These are phyloP conservation scores for Tribolium madens DNA, from an alignment of 1,140 invertebrate genomes.

Conservation along the genomic window DNA sequence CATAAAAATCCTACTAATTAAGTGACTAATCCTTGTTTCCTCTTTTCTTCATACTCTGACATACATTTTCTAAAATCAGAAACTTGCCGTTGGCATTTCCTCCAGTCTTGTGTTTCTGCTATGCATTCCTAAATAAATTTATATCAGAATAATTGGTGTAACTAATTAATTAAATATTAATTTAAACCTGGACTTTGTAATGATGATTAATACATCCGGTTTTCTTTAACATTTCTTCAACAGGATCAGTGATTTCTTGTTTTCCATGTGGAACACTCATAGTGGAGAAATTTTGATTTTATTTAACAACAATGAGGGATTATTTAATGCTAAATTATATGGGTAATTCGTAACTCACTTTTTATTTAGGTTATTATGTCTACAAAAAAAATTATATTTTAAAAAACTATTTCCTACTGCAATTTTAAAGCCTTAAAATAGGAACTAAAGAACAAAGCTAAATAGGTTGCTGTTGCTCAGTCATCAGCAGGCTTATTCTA, in stretches of 20 bases:
- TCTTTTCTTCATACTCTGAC: slow-evolving; percentile 66
- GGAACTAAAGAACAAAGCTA: no score
- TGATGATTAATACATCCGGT: slow-evolving; percentile 90
- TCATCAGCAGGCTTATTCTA: no score
- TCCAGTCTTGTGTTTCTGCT: slow-evolving; percentile 88
- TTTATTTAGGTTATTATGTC: no score
- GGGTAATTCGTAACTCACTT: background rate
- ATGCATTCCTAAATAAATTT: slow-evolving; percentile 84
- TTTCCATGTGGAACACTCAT: slow-evolving; percentile 48
- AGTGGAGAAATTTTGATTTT: background rate
- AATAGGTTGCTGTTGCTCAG: no score
- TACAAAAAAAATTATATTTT: no score
- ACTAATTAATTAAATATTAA: background rate
- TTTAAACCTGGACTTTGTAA: slow-evolving; percentile 82
- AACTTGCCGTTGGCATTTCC: slow-evolving; percentile 87
- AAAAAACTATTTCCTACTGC: no score
- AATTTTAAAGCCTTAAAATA: no score
- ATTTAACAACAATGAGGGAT: background rate
- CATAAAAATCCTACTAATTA: background rate
- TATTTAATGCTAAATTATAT: no score
- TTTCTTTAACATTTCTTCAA: slow-evolving; percentile 86
- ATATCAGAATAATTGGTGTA: background rate
- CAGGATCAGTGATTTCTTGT: slow-evolving; percentile 73
- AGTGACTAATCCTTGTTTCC: slow-evolving; percentile 43
- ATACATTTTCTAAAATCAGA: slow-evolving; percentile 85